phyloP scores from a whole-genome alignment of 1,140 invertebrate genomes.

The Trissolcus basalis region DNA sequence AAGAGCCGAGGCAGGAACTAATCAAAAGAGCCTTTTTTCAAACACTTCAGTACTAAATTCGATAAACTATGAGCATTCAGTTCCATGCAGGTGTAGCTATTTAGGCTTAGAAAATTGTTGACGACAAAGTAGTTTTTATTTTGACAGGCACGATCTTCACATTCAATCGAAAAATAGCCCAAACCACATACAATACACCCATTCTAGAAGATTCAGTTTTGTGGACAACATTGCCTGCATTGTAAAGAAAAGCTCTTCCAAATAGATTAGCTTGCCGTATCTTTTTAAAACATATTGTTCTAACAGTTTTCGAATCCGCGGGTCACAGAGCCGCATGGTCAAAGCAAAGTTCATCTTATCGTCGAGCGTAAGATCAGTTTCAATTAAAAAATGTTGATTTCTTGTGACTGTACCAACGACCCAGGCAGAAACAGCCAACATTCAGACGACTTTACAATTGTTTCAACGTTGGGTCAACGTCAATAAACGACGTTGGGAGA shows the following conservation, averaged over 20 bases:
- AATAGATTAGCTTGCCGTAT: conserved; percentile 18
- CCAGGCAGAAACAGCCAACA: too few relatives aligned
- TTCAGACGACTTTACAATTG: too few relatives aligned
- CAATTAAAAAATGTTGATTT: conserved; percentile 44
- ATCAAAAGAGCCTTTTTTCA: conserved; percentile 11
- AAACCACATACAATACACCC: conserved; percentile 35
- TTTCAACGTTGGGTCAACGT: too few relatives aligned
- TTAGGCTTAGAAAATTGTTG: conserved; percentile 19
- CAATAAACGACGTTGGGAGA: too few relatives aligned
- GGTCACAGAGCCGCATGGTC: conserved; percentile 24
- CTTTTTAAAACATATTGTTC: conserved; percentile 24
- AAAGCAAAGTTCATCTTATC: conserved; percentile 54
- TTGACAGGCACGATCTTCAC: conserved; percentile 24
- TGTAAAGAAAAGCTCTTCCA: conserved; percentile 19
- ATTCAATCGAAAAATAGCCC: conserved; percentile 22
- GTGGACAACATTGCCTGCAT: conserved; percentile 11
- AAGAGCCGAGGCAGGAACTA: conserved; percentile 17
- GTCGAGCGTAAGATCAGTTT: conserved; percentile 26
- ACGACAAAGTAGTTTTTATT: conserved; percentile 20
- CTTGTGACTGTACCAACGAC: conserved; percentile 16
- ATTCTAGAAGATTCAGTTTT: conserved; percentile 15
- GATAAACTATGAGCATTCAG: conserved; percentile 31
- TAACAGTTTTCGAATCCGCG: conserved; percentile 28
- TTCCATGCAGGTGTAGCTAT: conserved; percentile 25
- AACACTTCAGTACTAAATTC: conserved; percentile 23